Evolutionary conservation across 2,888 invertebrate species (phyloP).

Genomic region (Leucophenga montana): DNA sequence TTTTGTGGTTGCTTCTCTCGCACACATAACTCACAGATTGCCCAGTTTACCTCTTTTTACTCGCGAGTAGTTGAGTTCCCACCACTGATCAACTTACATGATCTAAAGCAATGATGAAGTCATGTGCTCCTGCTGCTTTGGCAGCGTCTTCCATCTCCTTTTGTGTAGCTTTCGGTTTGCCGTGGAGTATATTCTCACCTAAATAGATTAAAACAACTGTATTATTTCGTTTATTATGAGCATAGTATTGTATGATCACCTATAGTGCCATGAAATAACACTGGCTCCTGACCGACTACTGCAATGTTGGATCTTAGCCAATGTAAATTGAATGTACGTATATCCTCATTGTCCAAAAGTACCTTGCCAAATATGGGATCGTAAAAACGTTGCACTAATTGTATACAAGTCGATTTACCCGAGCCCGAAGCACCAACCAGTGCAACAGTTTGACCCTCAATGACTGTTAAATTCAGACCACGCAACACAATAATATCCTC

Average conservation of each 20-base stretch:
- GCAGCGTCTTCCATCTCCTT: conserved; percentile 81
- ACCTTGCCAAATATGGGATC: conserved; percentile 77
- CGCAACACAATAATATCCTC: conserved; percentile 80
- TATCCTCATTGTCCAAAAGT: conserved; percentile 77
- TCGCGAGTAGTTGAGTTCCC: too few relatives aligned
- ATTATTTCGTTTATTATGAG: neutral
- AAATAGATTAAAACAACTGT: neutral
- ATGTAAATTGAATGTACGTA: conserved; percentile 80
- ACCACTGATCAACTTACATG: conserved; percentile 74
- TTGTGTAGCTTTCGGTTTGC: conserved; percentile 79
- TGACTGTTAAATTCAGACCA: conserved; percentile 77
- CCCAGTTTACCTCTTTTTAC: too few relatives aligned
- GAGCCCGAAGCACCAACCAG: conserved; percentile 84
- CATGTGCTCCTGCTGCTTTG: conserved; percentile 82
- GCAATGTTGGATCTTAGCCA: conserved; percentile 85
- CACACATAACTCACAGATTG: too few relatives aligned
- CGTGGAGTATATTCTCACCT: conserved; percentile 80
- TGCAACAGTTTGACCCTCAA: conserved; percentile 80
- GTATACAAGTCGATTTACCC: conserved; percentile 87
- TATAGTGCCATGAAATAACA: conserved; percentile 86
- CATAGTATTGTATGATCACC: too few relatives aligned
- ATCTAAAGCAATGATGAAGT: conserved; percentile 82
- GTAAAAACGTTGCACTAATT: conserved; percentile 80
- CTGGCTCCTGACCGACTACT: conserved; percentile 90
- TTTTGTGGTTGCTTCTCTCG: too few relatives aligned